Evolutionary conservation across 2,113 vertebrate genomes (phyloP).

Genomic region (Elaphurus davidianus): DNA sequence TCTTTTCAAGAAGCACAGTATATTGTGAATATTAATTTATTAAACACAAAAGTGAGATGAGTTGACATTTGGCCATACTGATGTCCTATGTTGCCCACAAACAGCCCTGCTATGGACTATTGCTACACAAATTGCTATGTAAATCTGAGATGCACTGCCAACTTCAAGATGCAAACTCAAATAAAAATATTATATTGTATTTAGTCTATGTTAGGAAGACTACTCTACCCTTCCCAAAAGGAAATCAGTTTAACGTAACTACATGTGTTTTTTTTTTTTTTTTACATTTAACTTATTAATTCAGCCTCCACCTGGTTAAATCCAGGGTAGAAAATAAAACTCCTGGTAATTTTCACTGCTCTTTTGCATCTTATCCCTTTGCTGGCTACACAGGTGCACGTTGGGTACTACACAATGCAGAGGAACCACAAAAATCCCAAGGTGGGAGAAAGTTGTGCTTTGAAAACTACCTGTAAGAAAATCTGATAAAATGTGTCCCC

Average conservation of each 20-base stretch:
- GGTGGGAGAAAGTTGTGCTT: background rate
- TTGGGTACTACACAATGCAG: rapidly evolving
- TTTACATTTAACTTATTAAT: background rate
- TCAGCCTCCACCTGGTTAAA: background rate
- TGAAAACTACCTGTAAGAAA: background rate
- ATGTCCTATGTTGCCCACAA: background rate
- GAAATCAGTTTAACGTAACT: background rate
- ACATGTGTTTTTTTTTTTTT: background rate
- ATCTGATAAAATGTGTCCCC: background rate
- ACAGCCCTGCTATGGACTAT: too few species aligned
- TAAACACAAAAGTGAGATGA: background rate
- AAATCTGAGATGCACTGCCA: background rate
- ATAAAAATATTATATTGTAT: background rate
- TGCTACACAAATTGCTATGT: background rate
- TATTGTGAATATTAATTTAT: background rate
- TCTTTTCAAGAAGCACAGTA: background rate
- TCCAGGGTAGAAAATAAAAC: background rate
- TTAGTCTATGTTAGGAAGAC: background rate
- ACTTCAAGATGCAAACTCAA: background rate
- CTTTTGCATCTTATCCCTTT: background rate
- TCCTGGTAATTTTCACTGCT: too few species aligned
- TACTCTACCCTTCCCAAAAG: background rate
- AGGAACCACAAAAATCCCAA: background rate
- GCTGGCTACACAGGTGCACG: background rate
- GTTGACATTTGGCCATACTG: background rate